A percentile compares a stretch with the other conserved stretches of the same genome.
These are phyloP conservation scores for Epistrophe grossulariae DNA, from an alignment of 2,888 invertebrate genomes.

Conservation along the genomic window DNA sequence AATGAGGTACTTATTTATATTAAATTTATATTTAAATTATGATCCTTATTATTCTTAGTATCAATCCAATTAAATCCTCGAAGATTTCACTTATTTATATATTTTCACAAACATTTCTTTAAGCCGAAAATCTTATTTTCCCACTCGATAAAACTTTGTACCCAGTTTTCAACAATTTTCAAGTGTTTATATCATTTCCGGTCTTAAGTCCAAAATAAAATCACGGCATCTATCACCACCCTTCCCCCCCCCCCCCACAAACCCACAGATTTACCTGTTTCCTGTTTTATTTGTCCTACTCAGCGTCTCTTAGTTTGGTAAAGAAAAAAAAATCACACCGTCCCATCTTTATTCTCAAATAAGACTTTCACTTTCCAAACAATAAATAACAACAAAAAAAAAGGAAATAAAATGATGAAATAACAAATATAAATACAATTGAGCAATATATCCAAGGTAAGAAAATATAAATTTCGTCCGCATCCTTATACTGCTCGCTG, in stretches of 20 bases:
- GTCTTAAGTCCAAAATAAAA: slow-evolving; percentile 57
- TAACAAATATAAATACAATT: slow-evolving; percentile 68
- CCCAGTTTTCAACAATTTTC: slow-evolving; percentile 72
- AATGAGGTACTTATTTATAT: neutral
- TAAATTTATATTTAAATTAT: neutral
- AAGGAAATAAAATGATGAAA: slow-evolving; percentile 71
- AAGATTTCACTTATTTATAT: neutral
- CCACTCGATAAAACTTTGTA: slow-evolving; percentile 69
- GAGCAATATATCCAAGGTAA: slow-evolving; percentile 61
- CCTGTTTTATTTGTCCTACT: slow-evolving; percentile 5
- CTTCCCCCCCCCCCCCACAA: neutral
- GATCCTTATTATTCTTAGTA: neutral
- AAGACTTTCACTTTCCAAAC: slow-evolving; percentile 73
- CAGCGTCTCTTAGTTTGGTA: neutral
- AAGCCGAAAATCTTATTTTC: slow-evolving; percentile 36
- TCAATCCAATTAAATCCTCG: neutral
- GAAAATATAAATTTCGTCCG: slow-evolving; percentile 28
- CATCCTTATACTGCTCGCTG: neutral
- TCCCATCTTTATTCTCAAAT: slow-evolving; percentile 27
- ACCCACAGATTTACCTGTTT: neutral
- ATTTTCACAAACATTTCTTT: neutral
- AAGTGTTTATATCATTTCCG: slow-evolving; percentile 71
- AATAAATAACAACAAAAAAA: slow-evolving; percentile 66
- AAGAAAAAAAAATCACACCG: slow-evolving; percentile 12
- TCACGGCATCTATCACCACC: too few relatives aligned